Percentiles rank a stretch among this genome's conserved stretches.
These are phyloP conservation scores for Myotis planiceps DNA, from an alignment of 2,797 vertebrate species.

Conservation along the genomic window DNA sequence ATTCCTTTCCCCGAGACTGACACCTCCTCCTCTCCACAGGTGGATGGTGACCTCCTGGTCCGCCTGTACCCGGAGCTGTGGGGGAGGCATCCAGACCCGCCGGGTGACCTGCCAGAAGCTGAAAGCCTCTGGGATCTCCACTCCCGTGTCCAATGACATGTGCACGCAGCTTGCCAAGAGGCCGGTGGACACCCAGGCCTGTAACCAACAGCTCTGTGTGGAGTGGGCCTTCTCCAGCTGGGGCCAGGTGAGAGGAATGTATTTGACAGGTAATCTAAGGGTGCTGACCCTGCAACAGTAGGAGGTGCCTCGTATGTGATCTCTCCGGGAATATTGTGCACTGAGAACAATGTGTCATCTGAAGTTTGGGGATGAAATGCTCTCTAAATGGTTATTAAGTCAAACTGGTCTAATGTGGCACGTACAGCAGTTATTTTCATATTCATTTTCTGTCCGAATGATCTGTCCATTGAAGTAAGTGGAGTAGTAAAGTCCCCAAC, in stretches of 20 bases:
- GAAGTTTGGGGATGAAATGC: neutral
- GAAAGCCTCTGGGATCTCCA: conserved; percentile 85
- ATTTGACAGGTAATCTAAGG: neutral
- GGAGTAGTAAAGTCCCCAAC: neutral
- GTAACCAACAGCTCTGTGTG: conserved; percentile 92
- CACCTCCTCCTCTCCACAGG: conserved; percentile 76
- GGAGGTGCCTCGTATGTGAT: neutral
- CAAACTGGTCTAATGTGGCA: neutral
- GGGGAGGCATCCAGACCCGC: conserved; percentile 92
- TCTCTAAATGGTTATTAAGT: neutral
- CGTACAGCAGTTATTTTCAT: neutral
- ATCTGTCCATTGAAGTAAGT: neutral
- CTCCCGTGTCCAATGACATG: conserved; percentile 84
- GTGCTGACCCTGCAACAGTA: neutral
- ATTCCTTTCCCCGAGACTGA: fast-evolving
- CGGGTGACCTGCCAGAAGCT: conserved; percentile 91
- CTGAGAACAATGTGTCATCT: neutral
- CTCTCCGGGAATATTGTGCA: neutral
- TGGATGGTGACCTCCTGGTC: conserved; percentile 95
- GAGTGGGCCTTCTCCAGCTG: conserved; percentile 90
- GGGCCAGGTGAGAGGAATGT: conserved; percentile 85
- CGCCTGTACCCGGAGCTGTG: conserved; percentile 92
- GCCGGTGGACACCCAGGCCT: conserved; percentile 91
- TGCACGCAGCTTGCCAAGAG: conserved; percentile 90
- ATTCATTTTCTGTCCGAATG: neutral